A percentile compares a stretch with the other conserved stretches of the same genome.
Evolutionary conservation across 2,113 vertebrate species (phyloP).

Genomic region (Apteryx owenii): DNA sequence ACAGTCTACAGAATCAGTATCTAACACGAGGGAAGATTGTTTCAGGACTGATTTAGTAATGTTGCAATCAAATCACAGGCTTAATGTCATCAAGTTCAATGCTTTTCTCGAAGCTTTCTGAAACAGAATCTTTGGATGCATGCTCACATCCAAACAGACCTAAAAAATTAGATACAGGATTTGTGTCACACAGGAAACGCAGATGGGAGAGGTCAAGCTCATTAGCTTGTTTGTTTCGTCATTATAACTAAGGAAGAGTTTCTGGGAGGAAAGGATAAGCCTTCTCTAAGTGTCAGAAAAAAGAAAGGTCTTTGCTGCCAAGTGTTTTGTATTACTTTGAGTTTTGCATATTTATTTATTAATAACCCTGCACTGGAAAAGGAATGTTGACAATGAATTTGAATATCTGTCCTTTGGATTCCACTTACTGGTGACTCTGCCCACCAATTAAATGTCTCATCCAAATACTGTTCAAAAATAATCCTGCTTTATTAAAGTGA

Average conservation of each 20-base stretch:
- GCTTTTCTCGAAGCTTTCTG: not conserved
- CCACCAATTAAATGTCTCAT: not conserved
- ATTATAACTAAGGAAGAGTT: not conserved
- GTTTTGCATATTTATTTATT: not conserved
- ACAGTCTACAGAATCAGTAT: not conserved
- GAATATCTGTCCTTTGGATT: not conserved
- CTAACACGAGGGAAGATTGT: not conserved
- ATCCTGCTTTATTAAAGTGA: not conserved
- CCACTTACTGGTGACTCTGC: not conserved
- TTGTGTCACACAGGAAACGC: not conserved
- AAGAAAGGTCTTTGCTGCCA: not conserved
- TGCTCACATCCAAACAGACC: not conserved
- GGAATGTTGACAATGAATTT: not conserved
- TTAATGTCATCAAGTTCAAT: not conserved
- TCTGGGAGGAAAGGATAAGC: not conserved
- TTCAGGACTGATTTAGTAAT: not conserved
- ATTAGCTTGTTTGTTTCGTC: not conserved
- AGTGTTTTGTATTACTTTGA: not conserved
- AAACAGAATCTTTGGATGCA: not conserved
- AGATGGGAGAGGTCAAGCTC: not conserved
- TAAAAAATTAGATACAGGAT: not conserved
- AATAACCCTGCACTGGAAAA: not conserved
- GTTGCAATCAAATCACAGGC: not conserved
- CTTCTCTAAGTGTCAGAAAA: not conserved
- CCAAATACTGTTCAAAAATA: not conserved